Percentiles rank a stretch among this genome's conserved stretches.
These are phyloP conservation scores for Thymallus thymallus DNA, from an alignment of 2,113 vertebrate species.

Conservation along the genomic window DNA sequence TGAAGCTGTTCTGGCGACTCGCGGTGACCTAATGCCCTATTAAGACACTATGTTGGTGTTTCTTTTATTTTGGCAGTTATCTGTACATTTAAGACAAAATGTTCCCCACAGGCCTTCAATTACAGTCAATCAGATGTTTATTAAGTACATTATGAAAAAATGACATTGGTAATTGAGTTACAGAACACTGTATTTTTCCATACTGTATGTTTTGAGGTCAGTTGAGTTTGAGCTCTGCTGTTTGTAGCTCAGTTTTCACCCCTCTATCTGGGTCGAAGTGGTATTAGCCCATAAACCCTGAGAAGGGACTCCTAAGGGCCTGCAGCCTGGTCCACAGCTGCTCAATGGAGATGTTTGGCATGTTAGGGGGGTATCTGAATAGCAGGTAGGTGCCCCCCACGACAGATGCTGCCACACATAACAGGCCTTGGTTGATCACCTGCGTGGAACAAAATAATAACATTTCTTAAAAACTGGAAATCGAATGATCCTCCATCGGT, in stretches of 20 bases:
- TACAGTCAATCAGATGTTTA: background rate
- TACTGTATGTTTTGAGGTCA: background rate
- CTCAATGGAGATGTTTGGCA: constrained; percentile 50
- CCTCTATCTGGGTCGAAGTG: constrained; percentile 11
- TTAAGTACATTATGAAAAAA: background rate
- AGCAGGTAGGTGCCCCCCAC: constrained; percentile 69
- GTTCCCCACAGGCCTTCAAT: background rate
- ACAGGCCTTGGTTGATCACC: constrained; percentile 78
- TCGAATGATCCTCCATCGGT: too few relatives aligned
- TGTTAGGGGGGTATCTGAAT: constrained; percentile 56
- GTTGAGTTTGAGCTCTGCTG: background rate
- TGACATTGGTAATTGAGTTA: background rate
- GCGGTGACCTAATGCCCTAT: too few relatives aligned
- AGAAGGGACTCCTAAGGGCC: constrained; percentile 47
- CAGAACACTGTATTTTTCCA: background rate
- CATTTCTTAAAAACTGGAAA: too few relatives aligned
- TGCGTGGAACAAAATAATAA: constrained; percentile 47
- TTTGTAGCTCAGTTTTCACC: background rate
- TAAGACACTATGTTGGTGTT: too few relatives aligned
- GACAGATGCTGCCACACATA: constrained; percentile 60
- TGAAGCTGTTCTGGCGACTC: too few relatives aligned
- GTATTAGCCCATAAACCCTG: background rate
- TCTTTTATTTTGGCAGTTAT: background rate
- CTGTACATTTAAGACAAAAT: too few relatives aligned
- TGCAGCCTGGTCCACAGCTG: constrained; percentile 62